Evolutionary conservation across 2,888 invertebrate genomes (phyloP), one percentile per base, ranked within the genome.

Genomic region (Petrolisthes cinctipes): DNA sequence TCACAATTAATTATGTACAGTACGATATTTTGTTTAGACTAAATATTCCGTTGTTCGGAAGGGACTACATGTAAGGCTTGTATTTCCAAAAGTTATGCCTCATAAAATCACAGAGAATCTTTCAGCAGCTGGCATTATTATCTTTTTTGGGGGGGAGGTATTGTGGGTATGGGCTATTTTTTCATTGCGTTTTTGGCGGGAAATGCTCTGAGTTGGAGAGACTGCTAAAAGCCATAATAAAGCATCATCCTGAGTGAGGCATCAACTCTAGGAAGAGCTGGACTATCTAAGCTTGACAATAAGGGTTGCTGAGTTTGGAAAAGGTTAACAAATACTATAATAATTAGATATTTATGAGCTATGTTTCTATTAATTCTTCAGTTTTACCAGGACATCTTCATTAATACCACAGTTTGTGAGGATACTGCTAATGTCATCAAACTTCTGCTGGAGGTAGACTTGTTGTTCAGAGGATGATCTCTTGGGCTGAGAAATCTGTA

Each of bases 381-480:
- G 75, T 20, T 66, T 79, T n/a, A 78, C 79, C 20, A 86, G 51
- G 4, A 86, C 78, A 54, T 80, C 54, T 37, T 84, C 87, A 84
- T 80, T 75, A 73, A 88, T n/a, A 20, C 81, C 75, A 61, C 79
- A 54, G 79, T 66, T 56, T 23, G 75, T 80, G 5, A 88, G 73
- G 51, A 88, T 84, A 53, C 68, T 51, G 37, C 66, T 66, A 57
- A 89, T 86, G 14, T 86, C 89, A 37, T 78, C 23, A 71, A 82
- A 89, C 23, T 81, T 86, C 23, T 86, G 76, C n/a, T 85, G 73
- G 54, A 89, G 7, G 71, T 85, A 82, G 3, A 66, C 78, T 51
- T 89, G 83, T 57, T 82, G 84, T 56, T 87, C 84, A 66, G 51
- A 54, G 14, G 83, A 54, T 76, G 87, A 81, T 56, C 57, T 83